Percentiles rank a stretch among this genome's conserved stretches.
Conservation (phyloP, 2,797 vertebrate species). For the Kryptolebias ocellatus region DNA sequence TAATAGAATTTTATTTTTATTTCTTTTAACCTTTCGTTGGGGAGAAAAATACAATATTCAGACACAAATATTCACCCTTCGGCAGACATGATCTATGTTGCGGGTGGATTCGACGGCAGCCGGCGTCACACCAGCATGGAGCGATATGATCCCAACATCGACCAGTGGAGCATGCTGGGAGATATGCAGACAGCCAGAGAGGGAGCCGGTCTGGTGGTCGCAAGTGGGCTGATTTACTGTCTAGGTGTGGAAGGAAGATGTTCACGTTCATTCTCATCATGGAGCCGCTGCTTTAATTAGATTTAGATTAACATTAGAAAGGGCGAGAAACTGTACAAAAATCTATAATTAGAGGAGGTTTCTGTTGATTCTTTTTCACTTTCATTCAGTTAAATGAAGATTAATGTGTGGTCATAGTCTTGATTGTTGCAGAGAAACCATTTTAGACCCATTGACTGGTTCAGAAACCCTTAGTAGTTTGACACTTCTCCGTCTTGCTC, state of each 20-base stretch:
- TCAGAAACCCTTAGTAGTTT: neutral
- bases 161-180: slow-evolving; percentile 99
- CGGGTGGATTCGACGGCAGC: slow-evolving; percentile 96
- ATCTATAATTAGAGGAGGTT: neutral
- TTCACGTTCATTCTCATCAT: neutral
- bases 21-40: neutral
- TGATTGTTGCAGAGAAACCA: neutral
- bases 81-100: slow-evolving; percentile 98
- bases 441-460: neutral
- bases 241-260: slow-evolving; percentile 81
- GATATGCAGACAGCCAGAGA: slow-evolving; percentile 99
- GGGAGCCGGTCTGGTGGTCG: slow-evolving; percentile 95
- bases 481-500: slow-evolving; percentile 21
- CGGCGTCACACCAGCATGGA: slow-evolving; percentile 98
- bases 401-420: neutral
- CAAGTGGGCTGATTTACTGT: slow-evolving; percentile 96
- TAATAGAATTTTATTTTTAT: too few species aligned
- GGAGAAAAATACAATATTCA: neutral
- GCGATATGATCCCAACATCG: slow-evolving; percentile 97
- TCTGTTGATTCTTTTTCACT: too few species aligned
- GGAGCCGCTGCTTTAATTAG: neutral
- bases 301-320: too few species aligned
- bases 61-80: neutral
- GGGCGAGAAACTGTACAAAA: too few species aligned
- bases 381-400: neutral